Conservation (phyloP, 2,113 vertebrate genomes). For the Seriola rivoliana region DNA sequence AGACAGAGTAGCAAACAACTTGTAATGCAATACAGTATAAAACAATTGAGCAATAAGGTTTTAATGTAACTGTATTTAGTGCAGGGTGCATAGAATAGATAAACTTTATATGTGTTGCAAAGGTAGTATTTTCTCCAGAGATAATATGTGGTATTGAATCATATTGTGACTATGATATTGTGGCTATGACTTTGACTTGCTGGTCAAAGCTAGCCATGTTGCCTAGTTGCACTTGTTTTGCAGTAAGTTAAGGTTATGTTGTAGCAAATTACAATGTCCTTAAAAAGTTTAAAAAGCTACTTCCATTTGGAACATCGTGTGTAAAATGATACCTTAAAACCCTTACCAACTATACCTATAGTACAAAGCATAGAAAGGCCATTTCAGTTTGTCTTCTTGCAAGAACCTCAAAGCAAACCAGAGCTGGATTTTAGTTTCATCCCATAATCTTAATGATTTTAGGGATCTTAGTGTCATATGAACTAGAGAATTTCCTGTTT, state of each 20-base stretch:
- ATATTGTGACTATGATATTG: background rate
- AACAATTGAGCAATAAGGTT: background rate
- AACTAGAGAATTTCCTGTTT: background rate
- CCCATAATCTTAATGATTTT: background rate
- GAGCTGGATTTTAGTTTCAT: background rate
- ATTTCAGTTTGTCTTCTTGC: background rate
- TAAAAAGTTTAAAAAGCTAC: too few relatives aligned
- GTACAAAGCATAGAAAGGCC: background rate
- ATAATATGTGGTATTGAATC: background rate
- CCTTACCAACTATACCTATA: background rate
- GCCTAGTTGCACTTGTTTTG: too few relatives aligned
- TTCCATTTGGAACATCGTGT: background rate
- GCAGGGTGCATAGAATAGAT: background rate
- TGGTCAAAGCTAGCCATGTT: too few relatives aligned
- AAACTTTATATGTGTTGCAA: background rate
- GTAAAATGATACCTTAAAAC: background rate
- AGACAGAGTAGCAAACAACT: slow-evolving; percentile 10
- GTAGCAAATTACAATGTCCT: background rate
- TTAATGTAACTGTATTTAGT: slow-evolving; percentile 22
- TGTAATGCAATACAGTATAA: background rate
- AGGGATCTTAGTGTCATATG: background rate
- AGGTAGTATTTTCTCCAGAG: too few relatives aligned
- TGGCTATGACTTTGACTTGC: too few relatives aligned
- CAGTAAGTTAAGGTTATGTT: background rate
- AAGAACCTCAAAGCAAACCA: background rate